These are phyloP conservation scores for Microctonus hyperodae DNA, from an alignment of 2,888 invertebrate species.

Conservation along the genomic window DNA sequence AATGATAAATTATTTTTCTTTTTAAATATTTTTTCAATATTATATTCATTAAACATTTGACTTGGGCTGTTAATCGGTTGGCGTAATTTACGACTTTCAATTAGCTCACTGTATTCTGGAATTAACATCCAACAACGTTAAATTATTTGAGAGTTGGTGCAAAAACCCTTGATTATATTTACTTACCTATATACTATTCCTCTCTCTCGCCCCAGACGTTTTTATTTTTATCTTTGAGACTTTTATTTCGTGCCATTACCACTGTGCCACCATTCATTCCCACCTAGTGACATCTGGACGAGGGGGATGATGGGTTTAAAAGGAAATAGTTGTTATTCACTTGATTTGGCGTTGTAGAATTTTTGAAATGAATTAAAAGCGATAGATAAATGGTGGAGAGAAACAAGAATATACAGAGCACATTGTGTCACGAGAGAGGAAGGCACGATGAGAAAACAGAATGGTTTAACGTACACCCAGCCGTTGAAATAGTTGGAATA, in stretches of 20 bases:
- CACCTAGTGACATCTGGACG: background rate
- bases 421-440: background rate
- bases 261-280: background rate
- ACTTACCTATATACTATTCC: background rate
- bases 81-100: slow-evolving; percentile 36
- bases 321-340: slow-evolving; percentile 1
- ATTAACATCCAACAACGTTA: slow-evolving; percentile 33
- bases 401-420: background rate
- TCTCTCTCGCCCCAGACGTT: background rate
- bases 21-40: slow-evolving; percentile 12
- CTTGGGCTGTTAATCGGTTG: background rate
- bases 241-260: background rate
- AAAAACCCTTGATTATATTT: slow-evolving; percentile 7
- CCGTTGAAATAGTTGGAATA: background rate
- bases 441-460: background rate
- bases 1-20: background rate
- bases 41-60: background rate
- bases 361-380: background rate
- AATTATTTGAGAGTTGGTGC: background rate
- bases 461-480: background rate
- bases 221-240: background rate
- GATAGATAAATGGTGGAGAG: background rate
- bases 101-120: slow-evolving; percentile 35
- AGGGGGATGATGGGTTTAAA: slow-evolving; percentile 4
- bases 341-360: slow-evolving; percentile 3